Evolutionary conservation across 1,140 invertebrate genomes (phyloP).

Genomic region (Drosophila bocqueti): DNA sequence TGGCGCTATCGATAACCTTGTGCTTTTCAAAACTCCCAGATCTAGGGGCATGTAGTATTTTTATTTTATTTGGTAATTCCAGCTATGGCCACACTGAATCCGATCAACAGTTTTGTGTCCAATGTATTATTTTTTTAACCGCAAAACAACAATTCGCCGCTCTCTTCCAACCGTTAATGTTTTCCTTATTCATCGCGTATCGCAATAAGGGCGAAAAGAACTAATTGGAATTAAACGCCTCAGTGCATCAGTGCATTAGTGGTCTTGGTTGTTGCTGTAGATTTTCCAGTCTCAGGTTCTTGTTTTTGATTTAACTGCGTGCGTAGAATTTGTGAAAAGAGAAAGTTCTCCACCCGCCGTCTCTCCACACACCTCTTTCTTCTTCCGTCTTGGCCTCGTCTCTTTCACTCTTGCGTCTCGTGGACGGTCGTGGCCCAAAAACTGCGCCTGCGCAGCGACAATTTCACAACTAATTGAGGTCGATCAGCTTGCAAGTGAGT

Average conservation of each 20-base stretch:
- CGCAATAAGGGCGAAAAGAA: constrained; percentile 16
- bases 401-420: not conserved
- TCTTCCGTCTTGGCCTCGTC: not conserved
- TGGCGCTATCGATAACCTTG: too few relatives aligned
- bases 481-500: constrained; percentile 12
- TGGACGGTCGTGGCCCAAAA: constrained; percentile 27
- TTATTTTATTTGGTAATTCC: not conserved
- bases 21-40: too few relatives aligned
- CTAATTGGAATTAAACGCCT: constrained; percentile 36
- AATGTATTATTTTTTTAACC: constrained; percentile 27
- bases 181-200: not conserved
- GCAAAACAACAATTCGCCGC: constrained; percentile 25
- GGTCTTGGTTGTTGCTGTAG: constrained; percentile 6
- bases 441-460: constrained; percentile 54
- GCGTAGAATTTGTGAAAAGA: constrained; percentile 80
- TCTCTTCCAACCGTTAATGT: not conserved
- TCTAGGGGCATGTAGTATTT: too few relatives aligned
- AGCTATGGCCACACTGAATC: not conserved
- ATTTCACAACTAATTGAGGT: constrained; percentile 45
- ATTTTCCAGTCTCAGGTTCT: constrained; percentile 4
- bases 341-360: constrained; percentile 59
- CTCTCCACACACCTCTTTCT: constrained; percentile 18
- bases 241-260: constrained; percentile 29
- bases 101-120: constrained; percentile 5
- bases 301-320: constrained; percentile 55